Evolutionary conservation across 2,888 invertebrate genomes (phyloP).

Genomic region (Drosophila borborema): DNA sequence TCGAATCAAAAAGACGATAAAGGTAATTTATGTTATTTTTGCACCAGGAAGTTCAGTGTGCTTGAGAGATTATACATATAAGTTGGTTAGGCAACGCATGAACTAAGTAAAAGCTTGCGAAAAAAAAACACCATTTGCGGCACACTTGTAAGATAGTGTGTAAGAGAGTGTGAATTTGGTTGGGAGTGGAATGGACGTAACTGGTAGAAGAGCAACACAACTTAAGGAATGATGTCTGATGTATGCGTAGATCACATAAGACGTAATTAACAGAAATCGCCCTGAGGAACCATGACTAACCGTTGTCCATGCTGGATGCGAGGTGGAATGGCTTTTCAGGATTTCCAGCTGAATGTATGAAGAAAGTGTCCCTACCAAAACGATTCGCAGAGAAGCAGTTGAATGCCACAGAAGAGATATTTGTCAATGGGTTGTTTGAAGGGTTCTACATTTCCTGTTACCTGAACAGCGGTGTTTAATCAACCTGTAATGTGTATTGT

Average conservation of each 20-base stretch:
- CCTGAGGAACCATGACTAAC: too few relatives aligned
- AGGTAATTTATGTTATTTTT: slow-evolving; percentile 82
- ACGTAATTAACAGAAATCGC: background rate
- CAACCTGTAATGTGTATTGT: background rate
- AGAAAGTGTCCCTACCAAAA: background rate
- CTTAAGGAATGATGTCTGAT: slow-evolving; percentile 1
- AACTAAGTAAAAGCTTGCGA: slow-evolving; percentile 40
- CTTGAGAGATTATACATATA: slow-evolving; percentile 47
- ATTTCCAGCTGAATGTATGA: background rate
- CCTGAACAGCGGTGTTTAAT: background rate
- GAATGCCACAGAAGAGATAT: background rate
- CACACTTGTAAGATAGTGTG: slow-evolving; percentile 38
- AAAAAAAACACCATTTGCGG: slow-evolving; percentile 37
- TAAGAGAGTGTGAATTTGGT: slow-evolving; percentile 82
- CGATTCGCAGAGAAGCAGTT: background rate
- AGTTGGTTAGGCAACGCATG: slow-evolving; percentile 49
- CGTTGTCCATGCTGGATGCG: background rate
- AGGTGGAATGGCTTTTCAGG: background rate
- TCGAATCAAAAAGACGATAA: slow-evolving; percentile 84
- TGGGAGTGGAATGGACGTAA: slow-evolving; percentile 42
- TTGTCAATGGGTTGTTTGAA: background rate
- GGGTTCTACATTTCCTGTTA: background rate
- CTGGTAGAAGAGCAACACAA: slow-evolving; percentile 5
- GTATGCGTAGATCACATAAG: background rate
- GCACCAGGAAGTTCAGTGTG: slow-evolving; percentile 53